Percentiles rank a stretch among this genome's conserved stretches.
Conservation (phyloP, 2,888 invertebrate genomes). For the Chymomyza fuscimana region DNA sequence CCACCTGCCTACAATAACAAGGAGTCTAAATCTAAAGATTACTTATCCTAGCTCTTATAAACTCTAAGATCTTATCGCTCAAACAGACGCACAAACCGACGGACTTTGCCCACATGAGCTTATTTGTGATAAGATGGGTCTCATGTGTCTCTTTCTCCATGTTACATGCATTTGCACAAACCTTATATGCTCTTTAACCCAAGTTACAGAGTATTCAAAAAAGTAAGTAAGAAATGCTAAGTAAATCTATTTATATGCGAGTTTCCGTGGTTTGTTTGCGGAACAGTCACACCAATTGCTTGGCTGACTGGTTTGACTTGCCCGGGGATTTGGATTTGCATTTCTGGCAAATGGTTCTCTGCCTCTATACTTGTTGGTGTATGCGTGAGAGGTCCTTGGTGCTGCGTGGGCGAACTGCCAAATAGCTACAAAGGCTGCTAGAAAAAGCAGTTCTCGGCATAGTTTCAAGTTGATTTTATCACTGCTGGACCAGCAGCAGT, state of each 20-base stretch:
- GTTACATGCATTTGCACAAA: too few species aligned
- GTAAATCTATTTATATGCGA: slow-evolving; percentile 29
- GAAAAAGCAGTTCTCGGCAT: not conserved
- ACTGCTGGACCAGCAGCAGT: not conserved
- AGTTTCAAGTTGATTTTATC: not conserved
- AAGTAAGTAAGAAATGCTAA: slow-evolving; percentile 11
- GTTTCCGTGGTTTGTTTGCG: slow-evolving; percentile 24
- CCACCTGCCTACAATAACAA: too few species aligned
- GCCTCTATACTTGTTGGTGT: not conserved
- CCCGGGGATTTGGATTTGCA: slow-evolving; percentile 49
- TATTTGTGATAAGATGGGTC: too few species aligned
- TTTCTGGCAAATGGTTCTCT: slow-evolving; percentile 22
- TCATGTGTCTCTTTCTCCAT: too few species aligned
- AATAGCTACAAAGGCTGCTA: not conserved
- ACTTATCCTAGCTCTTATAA: too few species aligned
- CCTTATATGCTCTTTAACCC: too few species aligned
- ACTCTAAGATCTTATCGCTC: too few species aligned
- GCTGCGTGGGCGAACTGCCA: slow-evolving; percentile 26
- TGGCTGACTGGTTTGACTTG: slow-evolving; percentile 21
- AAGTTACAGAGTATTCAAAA: not conserved
- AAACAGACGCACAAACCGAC: too few species aligned
- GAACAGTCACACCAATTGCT: slow-evolving; percentile 41
- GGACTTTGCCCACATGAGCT: too few species aligned
- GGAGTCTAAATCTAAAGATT: too few species aligned
- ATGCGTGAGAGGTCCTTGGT: not conserved